Conservation (phyloP, 2,113 vertebrate genomes). For the Indicator indicator region DNA sequence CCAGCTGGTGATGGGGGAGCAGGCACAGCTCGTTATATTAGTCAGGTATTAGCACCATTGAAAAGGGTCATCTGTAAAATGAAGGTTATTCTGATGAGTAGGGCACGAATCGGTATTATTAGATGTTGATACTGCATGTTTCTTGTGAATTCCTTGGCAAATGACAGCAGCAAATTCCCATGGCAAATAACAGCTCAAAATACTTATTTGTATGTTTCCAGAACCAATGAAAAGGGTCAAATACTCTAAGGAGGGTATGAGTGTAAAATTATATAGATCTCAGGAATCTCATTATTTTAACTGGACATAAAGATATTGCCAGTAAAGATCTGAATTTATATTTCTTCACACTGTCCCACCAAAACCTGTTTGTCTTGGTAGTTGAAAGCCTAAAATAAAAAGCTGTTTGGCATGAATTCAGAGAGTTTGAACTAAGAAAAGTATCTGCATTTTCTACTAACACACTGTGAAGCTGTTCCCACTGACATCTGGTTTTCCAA, state of each 20-base stretch:
- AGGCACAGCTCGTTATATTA: neutral
- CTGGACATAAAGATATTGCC: neutral
- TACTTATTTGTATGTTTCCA: neutral
- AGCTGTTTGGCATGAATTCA: neutral
- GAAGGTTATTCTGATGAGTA: neutral
- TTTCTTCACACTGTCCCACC: neutral
- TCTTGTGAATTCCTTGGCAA: neutral
- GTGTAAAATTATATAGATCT: neutral
- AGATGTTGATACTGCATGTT: neutral
- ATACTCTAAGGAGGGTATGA: neutral
- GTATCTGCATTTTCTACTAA: neutral
- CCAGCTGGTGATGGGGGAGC: neutral
- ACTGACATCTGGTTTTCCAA: neutral
- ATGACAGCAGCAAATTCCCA: neutral
- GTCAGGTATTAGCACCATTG: neutral
- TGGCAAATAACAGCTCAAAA: neutral
- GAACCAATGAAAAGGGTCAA: neutral
- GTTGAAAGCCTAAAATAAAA: neutral
- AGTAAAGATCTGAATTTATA: neutral
- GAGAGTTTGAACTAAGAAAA: neutral
- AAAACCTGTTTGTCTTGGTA: neutral
- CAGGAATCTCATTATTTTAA: neutral
- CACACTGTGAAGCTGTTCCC: neutral
- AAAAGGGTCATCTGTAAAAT: neutral
- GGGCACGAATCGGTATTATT: neutral